These are phyloP conservation scores for Spialia ferax DNA, from an alignment of 2,888 invertebrate genomes.

Conservation along the genomic window DNA sequence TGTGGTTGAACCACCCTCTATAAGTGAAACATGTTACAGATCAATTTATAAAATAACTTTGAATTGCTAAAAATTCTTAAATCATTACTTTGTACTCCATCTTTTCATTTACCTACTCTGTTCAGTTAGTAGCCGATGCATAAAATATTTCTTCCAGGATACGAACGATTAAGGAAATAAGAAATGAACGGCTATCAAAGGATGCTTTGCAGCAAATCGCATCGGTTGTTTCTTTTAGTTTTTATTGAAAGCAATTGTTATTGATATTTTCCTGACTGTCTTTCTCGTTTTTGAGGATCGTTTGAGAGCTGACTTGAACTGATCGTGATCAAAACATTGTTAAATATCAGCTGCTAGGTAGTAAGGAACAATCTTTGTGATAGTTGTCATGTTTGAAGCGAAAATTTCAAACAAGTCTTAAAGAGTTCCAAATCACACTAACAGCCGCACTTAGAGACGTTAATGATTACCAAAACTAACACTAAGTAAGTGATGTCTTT, in stretches of 20 bases:
- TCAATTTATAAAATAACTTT: too few relatives aligned
- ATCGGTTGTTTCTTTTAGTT: slow-evolving; percentile 14
- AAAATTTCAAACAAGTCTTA: too few relatives aligned
- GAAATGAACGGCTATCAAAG: slow-evolving; percentile 15
- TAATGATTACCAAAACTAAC: too few relatives aligned
- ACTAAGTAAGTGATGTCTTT: too few relatives aligned
- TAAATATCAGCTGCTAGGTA: neutral
- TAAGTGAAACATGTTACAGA: too few relatives aligned
- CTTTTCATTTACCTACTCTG: neutral
- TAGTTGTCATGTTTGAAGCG: too few relatives aligned
- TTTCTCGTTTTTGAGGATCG: neutral
- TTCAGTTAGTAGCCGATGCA: slow-evolving; percentile 16
- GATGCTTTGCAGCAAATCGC: slow-evolving; percentile 20
- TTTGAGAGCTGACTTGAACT: neutral
- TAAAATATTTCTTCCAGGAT: slow-evolving; percentile 23
- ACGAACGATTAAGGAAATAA: slow-evolving; percentile 19
- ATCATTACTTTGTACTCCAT: neutral
- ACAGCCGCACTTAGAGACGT: too few relatives aligned
- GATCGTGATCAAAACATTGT: neutral
- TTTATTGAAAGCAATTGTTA: slow-evolving; percentile 18
- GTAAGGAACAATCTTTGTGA: too few relatives aligned
- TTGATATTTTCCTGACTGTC: slow-evolving; percentile 8
- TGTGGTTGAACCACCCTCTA: too few relatives aligned
- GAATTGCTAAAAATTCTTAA: too few relatives aligned
- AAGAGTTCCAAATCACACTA: too few relatives aligned